Evolutionary conservation across 2,797 vertebrate genomes (phyloP).

Genomic region (Vespertilio murinus): DNA sequence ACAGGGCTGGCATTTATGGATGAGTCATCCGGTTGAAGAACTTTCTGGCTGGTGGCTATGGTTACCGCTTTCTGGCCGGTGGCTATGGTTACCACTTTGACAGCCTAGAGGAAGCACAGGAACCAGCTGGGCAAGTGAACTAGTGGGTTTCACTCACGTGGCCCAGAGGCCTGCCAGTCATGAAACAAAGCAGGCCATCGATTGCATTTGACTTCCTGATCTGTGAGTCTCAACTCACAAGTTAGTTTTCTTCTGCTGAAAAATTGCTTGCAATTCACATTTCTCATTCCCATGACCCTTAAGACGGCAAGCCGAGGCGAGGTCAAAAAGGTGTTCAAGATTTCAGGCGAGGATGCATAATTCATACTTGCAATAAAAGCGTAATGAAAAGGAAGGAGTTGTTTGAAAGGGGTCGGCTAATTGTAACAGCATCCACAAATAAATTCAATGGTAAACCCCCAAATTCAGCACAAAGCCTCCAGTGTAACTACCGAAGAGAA

Average conservation of each 20-base stretch:
- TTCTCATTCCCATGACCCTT: background rate
- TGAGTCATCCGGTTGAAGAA: background rate
- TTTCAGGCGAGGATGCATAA: background rate
- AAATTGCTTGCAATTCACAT: background rate
- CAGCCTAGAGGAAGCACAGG: no score
- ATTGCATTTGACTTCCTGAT: background rate
- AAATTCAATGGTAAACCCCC: background rate
- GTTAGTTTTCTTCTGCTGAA: background rate
- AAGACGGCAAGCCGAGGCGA: background rate
- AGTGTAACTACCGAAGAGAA: background rate
- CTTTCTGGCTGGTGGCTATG: background rate
- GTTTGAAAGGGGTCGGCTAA: background rate
- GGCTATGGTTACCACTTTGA: background rate
- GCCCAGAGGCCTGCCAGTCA: background rate
- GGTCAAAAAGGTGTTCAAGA: constrained; percentile 7
- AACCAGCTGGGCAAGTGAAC: background rate
- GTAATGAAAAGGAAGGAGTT: background rate
- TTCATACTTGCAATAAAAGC: background rate
- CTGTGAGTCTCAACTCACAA: background rate
- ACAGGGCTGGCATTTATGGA: background rate
- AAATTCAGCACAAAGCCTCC: background rate
- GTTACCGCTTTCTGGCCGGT: background rate
- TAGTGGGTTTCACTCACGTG: background rate
- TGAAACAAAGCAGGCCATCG: background rate
- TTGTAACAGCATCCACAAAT: background rate